These are phyloP conservation scores for Hololepta plana DNA, from an alignment of 2,888 invertebrate species.

Conservation along the genomic window DNA sequence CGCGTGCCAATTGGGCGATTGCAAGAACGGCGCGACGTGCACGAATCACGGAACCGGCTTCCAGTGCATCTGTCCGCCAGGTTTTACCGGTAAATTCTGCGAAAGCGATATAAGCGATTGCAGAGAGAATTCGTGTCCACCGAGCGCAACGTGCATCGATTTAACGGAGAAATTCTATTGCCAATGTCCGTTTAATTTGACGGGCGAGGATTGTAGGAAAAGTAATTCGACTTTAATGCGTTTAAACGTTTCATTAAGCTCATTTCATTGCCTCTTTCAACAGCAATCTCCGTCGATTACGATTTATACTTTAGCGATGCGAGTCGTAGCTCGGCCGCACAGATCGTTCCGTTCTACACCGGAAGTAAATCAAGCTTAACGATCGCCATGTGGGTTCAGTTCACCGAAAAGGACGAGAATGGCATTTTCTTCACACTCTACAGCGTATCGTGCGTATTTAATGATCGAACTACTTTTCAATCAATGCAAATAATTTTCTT, in stretches of 20 bases:
- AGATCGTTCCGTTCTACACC: constrained; percentile 80
- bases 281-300: constrained; percentile 96
- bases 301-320: constrained; percentile 91
- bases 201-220: constrained; percentile 92
- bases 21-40: constrained; percentile 86
- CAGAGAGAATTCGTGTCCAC: constrained; percentile 85
- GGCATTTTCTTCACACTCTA: constrained; percentile 90
- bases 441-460: constrained; percentile 50
- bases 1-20: constrained; percentile 77
- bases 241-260: constrained; percentile 5
- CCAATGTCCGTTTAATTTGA: constrained; percentile 91
- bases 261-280: constrained; percentile 17
- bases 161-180: constrained; percentile 83
- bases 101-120: constrained; percentile 84
- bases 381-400: constrained; percentile 93
- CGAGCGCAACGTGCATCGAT: constrained; percentile 84
- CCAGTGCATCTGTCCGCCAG: constrained; percentile 71
- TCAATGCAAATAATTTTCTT: constrained; percentile 4
- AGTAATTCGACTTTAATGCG: constrained; percentile 36
- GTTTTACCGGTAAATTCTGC: constrained; percentile 60
- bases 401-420: constrained; percentile 75
- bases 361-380: constrained; percentile 63
- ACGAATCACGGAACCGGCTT: constrained; percentile 72
- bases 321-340: constrained; percentile 75
- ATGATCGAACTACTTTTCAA: constrained; percentile 2